Conservation (phyloP, 2,113 vertebrate genomes). For the Lamprologus tigripictilis region DNA sequence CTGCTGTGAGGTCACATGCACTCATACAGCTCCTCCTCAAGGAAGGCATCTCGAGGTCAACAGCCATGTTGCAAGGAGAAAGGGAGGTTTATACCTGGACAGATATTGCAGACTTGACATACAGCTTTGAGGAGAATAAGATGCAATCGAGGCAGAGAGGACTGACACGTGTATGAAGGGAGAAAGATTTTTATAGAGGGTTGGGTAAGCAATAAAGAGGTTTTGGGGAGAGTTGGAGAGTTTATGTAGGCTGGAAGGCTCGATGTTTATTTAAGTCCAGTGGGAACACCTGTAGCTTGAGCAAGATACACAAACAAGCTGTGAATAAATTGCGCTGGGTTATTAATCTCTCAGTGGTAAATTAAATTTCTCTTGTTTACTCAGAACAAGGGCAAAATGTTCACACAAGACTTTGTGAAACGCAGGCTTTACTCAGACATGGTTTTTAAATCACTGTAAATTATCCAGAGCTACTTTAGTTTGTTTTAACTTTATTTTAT, state of each 20-base stretch:
- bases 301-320: background rate
- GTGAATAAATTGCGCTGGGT: background rate
- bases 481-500: background rate
- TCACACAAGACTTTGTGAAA: background rate
- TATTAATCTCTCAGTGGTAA: constrained; percentile 3
- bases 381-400: background rate
- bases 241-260: background rate
- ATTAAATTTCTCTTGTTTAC: background rate
- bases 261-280: constrained; percentile 8
- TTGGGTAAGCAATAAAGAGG: background rate
- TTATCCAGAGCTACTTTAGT: background rate
- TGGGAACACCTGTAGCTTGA: constrained; percentile 4
- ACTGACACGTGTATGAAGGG: constrained; percentile 9
- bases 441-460: background rate
- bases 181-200: background rate
- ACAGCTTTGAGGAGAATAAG: background rate
- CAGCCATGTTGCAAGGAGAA: background rate
- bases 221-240: background rate
- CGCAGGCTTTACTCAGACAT: background rate
- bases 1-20: constrained; percentile 25
- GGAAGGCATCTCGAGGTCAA: constrained; percentile 2
- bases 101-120: background rate
- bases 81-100: background rate
- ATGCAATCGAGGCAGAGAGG: background rate
- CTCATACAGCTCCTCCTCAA: background rate